Base-by-base conservation (phyloP, 2,888 invertebrate species). In the Dicranocentrus wangi region DNA sequence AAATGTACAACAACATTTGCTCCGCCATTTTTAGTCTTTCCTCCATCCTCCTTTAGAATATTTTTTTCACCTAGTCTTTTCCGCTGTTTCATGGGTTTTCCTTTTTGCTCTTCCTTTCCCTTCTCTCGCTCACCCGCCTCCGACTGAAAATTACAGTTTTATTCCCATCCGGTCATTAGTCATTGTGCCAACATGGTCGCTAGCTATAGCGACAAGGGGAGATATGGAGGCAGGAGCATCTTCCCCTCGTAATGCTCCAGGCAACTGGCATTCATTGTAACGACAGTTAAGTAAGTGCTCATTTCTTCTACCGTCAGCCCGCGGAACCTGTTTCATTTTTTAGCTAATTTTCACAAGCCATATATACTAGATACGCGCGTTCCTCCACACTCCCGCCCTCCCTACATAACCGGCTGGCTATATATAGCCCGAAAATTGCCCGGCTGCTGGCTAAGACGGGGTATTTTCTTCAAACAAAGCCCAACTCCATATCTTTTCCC, bases 201-300 rank as follows among this genome's bases (percentile, higher is more conserved):
- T 32, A 63, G 32, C 65, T 23, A 51, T 42, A 39, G 53, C 39
- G 43, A 39, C 21, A 51, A 58, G 32, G 15, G 60, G 39, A 25
- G 15, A 60, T 42, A 60, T 58, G 53, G 8, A 39, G 8, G 21
- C 15, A 17, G 2, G 17, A 42, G 42, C 73, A 53, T 39, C 25
- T 73, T 55, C 32, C n/a, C 51, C 39, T 21, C 5, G 43, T 53
- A 53, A 70, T 58, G 77, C 78, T 71, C 39, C 23, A 65, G 58
- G 78, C 71, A 77, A 69, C 51, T 28, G 77, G 32, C 77, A 77
- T 69, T 69, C 69, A 77, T 69, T 78, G 65, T 63, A 78, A 71
- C 69, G 71, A 78, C 70, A 78, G 78, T 55, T 78, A 61, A 65
- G 70, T 78, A 71, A 71, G 63, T 69, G 70, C 71, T 71, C 78